Evolutionary conservation across 2,113 vertebrate genomes (phyloP).

Genomic region (Pycnonotus jocosus): DNA sequence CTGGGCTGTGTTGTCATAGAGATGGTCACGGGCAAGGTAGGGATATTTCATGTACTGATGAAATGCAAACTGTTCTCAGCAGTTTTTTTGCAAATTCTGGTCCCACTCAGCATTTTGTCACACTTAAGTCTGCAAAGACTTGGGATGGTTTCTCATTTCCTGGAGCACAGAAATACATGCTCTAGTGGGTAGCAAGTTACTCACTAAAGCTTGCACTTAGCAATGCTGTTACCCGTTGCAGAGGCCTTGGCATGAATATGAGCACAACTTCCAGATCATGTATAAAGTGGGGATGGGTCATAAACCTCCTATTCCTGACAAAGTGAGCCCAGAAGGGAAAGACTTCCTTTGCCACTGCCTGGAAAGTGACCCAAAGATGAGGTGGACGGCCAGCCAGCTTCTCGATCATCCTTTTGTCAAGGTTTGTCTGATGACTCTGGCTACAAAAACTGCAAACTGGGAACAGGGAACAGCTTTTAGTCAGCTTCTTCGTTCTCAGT

Average conservation of each 20-base stretch:
- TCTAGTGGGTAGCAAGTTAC: neutral
- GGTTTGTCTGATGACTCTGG: conserved; percentile 70
- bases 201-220: neutral
- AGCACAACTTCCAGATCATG: conserved; percentile 99
- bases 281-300: conserved; percentile 99
- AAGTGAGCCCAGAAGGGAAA: conserved; percentile 94
- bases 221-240: conserved; percentile 50
- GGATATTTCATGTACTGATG: neutral
- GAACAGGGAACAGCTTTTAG: neutral
- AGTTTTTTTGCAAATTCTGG: neutral
- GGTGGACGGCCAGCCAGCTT: conserved; percentile 95
- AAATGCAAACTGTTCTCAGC: neutral
- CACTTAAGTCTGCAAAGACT: neutral
- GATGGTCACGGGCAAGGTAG: conserved; percentile 98
- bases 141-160: neutral
- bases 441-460: neutral
- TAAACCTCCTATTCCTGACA: conserved; percentile 94
- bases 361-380: conserved; percentile 93
- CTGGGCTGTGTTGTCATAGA: conserved; percentile 96
- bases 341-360: conserved; percentile 94
- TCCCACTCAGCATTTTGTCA: neutral
- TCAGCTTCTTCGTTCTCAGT: neutral
- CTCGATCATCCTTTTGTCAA: conserved; percentile 98
- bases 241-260: conserved; percentile 98
- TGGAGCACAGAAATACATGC: neutral